Evolutionary conservation across 2,113 vertebrate species (phyloP), one percentile per base, ranked within the genome.

Genomic region (Todiramphus chloris): DNA sequence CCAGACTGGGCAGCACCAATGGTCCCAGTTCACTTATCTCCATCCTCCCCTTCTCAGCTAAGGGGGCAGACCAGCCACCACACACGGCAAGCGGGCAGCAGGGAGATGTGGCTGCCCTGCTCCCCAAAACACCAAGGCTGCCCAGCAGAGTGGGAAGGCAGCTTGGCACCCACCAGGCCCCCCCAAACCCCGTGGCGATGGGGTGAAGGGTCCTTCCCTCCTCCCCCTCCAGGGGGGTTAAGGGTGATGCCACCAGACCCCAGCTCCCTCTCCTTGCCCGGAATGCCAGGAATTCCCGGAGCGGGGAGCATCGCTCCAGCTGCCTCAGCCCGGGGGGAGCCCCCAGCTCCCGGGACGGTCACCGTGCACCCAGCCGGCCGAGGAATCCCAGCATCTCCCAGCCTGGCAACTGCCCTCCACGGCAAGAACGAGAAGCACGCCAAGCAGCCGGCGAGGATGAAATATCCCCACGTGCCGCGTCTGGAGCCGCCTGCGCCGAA

Each of bases 381-480:
- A 93, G 95, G 96, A 97, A 98, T 98, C 95, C 94, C 93, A 98
- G 96, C 95, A 76, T 86, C 97, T 95, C 90, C 92, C 97, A 68
- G 86, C 77, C 81, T 58, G 16, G 97, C 98, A 98, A 97, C 97
- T 97, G 97, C 94, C 88, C 93, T 68, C 25, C 33, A 10, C 87
- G 72, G 96, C 97, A 97, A 60, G 97, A 97, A 97, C 90, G 95
- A 95, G 72, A 96, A 89, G 90, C 95, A 98, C 98, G 96, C 90
- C 92, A 87, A 91, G 55, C 98, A 98, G 98, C 94, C 92, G 56
- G 62, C 5, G 27, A 60, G 90, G 95, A 93, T 88, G 97, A 97
- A 95, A 90, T 75, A 50, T 50, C 89, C 60, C 69, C 82, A 84
- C 63, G 13, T 39, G 62, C 85, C 33, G 83, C 70, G 60, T 25